Base-by-base conservation (phyloP, 2,797 vertebrate species). In the Molothrus aeneus region DNA sequence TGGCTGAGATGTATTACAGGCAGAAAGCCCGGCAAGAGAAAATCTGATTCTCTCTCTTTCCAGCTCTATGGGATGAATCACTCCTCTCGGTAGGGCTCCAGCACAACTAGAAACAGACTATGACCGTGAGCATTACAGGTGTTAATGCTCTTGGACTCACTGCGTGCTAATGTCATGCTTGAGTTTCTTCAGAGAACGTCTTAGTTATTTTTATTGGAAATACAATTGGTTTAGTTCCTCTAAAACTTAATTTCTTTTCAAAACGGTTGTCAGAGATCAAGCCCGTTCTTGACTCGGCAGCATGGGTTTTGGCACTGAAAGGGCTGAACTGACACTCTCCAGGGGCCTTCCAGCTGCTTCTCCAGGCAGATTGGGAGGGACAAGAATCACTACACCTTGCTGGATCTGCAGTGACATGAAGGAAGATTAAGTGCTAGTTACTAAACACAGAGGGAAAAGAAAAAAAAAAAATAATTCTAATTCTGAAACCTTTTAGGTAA, bases 151-250 rank as follows among this genome's bases (percentile, higher is more conserved):
- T 2, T 18, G 45, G n/a, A 17, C 17, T 61, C 5, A 2, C 38
- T 3, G 0, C 4, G 32, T 43, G 3, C 65, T 12, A 5, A 1
- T 16, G 40, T 8, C 47, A 10, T 17, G 29, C 43, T 34, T 42
- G 51, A 22, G 24, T 53, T 77, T 50, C 60, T 79, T 79, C 40
- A 18, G 45, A n/a, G 19, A 59, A 69, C 9, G 14, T n/a, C 25
- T 47, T 29, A 18, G 34, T 24, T 34, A 19, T 48, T 88, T 80
- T 43, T 57, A 54, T 63, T 89, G 10, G 34, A 70, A 68, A 56
- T 57, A 19, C 2, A 56, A 38, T 6, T 6, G 7, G 8, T 56
- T 51, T 48, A 2, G 31, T 53, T 91, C 36, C 21, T 68, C 40
- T 38, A 45, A 38, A 79, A 59, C 38, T 13, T 45, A 15, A 56